Percentiles rank a stretch among this genome's conserved stretches.
These are phyloP conservation scores for Bos taurus DNA, from an alignment of 2,113 vertebrate species.

Conservation along the genomic window ARS-UCD2.0 NC_037344.1:10355001-10355500, in stretches of 20 bases:
- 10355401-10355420: neutral
- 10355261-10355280: neutral
- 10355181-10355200: neutral
- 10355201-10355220: slow-evolving; percentile 21
- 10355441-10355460: neutral
- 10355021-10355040: neutral
- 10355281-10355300: neutral
- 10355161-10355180: neutral
- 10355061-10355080: neutral
- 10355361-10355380: neutral
- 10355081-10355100: neutral
- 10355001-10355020: neutral
- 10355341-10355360: too few species aligned
- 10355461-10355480: neutral
- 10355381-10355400: neutral
- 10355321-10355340: neutral
- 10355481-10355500: neutral
- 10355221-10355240: neutral
- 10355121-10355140: neutral
- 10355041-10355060: neutral
- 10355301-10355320: neutral
- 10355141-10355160: slow-evolving; percentile 1
- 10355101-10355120: neutral
- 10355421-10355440: neutral
- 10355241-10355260: neutral